These are phyloP conservation scores for Rhinoptilus africanus DNA, from an alignment of 2,113 vertebrate species.

Conservation along the genomic window DNA sequence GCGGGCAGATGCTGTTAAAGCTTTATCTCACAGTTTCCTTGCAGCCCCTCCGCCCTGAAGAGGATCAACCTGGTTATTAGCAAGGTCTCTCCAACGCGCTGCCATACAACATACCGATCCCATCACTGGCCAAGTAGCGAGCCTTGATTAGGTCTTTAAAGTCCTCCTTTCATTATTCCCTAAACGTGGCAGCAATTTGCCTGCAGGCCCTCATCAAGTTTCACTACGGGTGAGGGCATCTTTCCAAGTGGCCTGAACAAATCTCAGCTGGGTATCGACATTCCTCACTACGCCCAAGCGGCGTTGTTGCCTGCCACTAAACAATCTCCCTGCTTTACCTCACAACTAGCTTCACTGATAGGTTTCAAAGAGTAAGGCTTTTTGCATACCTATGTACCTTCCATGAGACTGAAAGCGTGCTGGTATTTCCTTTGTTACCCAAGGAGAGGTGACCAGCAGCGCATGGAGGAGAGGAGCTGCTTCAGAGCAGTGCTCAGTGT, in stretches of 20 bases:
- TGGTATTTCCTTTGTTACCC: not conserved
- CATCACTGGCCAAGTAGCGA: not conserved
- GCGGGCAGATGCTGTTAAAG: not conserved
- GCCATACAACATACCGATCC: accelerated
- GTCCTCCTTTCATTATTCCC: not conserved
- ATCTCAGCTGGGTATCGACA: not conserved
- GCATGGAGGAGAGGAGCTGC: not conserved
- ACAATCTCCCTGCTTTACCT: not conserved
- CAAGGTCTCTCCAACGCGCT: not conserved
- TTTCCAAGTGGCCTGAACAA: not conserved
- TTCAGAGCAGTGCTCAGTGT: not conserved
- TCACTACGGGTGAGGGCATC: not conserved
- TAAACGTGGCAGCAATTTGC: not conserved
- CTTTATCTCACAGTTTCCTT: not conserved
- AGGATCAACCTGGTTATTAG: not conserved
- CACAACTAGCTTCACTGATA: not conserved
- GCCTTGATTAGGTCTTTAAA: not conserved
- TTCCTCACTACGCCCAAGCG: not conserved
- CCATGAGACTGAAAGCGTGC: not conserved
- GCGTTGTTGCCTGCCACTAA: not conserved
- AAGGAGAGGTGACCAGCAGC: accelerated
- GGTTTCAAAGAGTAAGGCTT: not conserved
- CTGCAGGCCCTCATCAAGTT: not conserved
- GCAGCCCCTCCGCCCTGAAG: not conserved
- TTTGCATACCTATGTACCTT: accelerated